These are phyloP conservation scores for Alosa sapidissima DNA, from an alignment of 2,797 vertebrate species.

Conservation along the genomic window DNA sequence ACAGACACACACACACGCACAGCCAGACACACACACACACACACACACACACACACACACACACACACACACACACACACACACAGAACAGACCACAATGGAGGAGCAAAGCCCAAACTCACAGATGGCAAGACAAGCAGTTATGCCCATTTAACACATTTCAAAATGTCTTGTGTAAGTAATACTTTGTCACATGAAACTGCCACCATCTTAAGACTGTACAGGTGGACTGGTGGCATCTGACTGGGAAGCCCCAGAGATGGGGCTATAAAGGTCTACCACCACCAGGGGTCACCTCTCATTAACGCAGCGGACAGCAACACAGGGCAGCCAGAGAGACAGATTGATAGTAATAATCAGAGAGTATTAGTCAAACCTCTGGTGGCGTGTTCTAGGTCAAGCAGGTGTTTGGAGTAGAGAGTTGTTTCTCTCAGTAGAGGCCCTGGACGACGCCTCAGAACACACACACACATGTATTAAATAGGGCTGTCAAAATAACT, in stretches of 20 bases:
- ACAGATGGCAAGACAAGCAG: not conserved
- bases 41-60: not conserved
- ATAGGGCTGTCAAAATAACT: too few relatives aligned
- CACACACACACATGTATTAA: not conserved
- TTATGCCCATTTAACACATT: not conserved
- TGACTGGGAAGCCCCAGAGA: not conserved
- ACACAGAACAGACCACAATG: not conserved
- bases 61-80: conserved; percentile 16
- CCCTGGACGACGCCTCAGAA: not conserved
- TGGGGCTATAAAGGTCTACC: not conserved
- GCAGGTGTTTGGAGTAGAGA: conserved; percentile 13
- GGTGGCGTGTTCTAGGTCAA: not conserved
- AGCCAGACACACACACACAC: conserved; percentile 15
- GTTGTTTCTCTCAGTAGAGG: not conserved
- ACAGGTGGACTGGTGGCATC: not conserved
- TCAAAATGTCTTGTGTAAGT: not conserved
- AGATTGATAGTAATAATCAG: conserved; percentile 6
- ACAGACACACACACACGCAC: conserved; percentile 23
- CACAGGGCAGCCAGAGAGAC: not conserved
- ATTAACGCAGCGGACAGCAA: conserved; percentile 5
- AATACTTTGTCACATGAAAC: not conserved
- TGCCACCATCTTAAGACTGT: not conserved
- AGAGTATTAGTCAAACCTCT: not conserved
- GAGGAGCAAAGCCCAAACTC: not conserved
- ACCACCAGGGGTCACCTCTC: conserved; percentile 42